Evolutionary conservation across 2,888 invertebrate genomes (phyloP), one percentile per base, ranked within the genome.

Genomic region (Melinopterus prodromus): DNA sequence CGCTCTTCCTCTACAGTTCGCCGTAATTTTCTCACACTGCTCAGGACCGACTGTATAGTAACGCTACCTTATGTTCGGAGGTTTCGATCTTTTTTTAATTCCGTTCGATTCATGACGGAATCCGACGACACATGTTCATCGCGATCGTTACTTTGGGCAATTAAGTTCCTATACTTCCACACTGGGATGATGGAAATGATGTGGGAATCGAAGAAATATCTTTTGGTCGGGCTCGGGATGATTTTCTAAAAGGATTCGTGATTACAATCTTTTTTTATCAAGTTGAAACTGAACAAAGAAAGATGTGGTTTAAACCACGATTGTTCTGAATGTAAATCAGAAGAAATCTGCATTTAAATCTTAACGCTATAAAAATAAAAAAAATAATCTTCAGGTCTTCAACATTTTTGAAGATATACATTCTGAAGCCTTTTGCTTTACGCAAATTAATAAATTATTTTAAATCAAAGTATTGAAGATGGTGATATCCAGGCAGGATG

Each of bases 1-100:
- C 74, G 69, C 80, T 78, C 78, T 70, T 77, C 79, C 82, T 79
- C 79, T 80, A 82, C 81, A 83, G 83, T 81, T 82, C 80, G 81
- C 80, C 80, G 77, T 80, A 80, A 77, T 77, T 81, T 80, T 77
- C 77, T 81, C 79, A 16, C 71, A 16, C 26, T 71, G 71, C 71
- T 16, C 71, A 26, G 12, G 53, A 53, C 53, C 53, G 53, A 53
- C 53, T 53, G 53, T 53, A 53, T 53, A 53, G 53, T 53, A 53
- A 53, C 53, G 53, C 53, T 53, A 53, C 53, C 53, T 53, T 53
- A 53, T 53, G 53, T 53, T 53, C 53, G 5, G 53, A 7, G 53
- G 53, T 53, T 53, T 53, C 53, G 53, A 53, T 53, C 53, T 12
- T 71, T 9, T 71, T 71, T 71, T 71, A 71, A 53, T 53, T 53